These are phyloP conservation scores for Drosophila longiperda DNA, from an alignment of 2,888 invertebrate species.

Conservation along the genomic window DNA sequence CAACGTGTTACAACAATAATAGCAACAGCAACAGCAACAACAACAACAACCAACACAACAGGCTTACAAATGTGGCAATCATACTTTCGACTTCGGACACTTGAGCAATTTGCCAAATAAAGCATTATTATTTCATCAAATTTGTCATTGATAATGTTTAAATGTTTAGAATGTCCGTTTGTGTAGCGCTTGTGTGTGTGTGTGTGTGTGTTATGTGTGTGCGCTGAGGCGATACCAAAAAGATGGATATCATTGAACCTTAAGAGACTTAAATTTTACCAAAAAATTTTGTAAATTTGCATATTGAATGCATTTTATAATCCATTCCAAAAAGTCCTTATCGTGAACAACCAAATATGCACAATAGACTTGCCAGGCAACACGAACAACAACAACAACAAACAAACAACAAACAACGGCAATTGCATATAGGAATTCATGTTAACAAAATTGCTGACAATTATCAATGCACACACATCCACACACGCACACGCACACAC, in stretches of 20 bases:
- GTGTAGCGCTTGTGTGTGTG: not conserved
- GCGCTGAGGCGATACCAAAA: conserved; percentile 1
- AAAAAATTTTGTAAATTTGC: conserved; percentile 28
- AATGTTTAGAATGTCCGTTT: conserved; percentile 16
- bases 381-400: not conserved
- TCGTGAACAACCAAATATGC: conserved; percentile 10
- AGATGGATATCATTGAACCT: conserved; percentile 14
- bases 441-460: conserved; percentile 73
- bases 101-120: conserved; percentile 78
- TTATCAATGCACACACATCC: conserved; percentile 55
- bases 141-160: conserved; percentile 76
- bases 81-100: conserved; percentile 64
- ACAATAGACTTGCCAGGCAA: conserved; percentile 22
- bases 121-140: conserved; percentile 81
- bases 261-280: conserved; percentile 24
- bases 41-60: conserved; percentile 27
- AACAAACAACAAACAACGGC: not conserved
- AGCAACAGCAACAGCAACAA: conserved; percentile 20
- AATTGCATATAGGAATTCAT: conserved; percentile 46
- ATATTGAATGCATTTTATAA: conserved; percentile 46
- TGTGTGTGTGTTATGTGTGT: conserved; percentile 18
- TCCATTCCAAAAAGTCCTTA: conserved; percentile 38
- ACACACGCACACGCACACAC: conserved; percentile 8
- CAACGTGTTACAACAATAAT: conserved; percentile 61
- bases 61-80: conserved; percentile 57